Evolutionary conservation across 2,888 invertebrate genomes (phyloP), one percentile per base, ranked within the genome.

Genomic region (Cryptocheilus praepositus): DNA sequence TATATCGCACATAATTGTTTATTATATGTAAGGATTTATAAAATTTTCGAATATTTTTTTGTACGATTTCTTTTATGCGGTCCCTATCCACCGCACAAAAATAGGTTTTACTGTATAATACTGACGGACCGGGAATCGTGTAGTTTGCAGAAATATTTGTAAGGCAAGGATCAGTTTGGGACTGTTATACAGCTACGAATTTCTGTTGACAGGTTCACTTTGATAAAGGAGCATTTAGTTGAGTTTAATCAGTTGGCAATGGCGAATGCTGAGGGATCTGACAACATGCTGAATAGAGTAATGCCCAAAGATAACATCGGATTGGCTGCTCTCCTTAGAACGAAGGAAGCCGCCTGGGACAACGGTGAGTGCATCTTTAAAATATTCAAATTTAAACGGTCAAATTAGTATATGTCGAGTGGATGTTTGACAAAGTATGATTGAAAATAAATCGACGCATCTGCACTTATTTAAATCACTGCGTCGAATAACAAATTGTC

Each of bases 221-320:
- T 99, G 89, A 94, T 98, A 76, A 97, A 97, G 89, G 97, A 99
- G 89, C 96, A 98, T 90, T 92, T 98, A 85, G 96, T 99, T 81
- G 99, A 99, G 91, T 98, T 98, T 91, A 98, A 98, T 90, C 97
- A 98, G 91, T 91, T 99, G 84, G 99, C 99, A 22, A 98, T 99
- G 96, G 97, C 98, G 22, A 98, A 98, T 89, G 98, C 98, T 21
- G 98, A 98, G 86, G 98, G 98, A 56, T 97, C 97, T 55, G 98
- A 99, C 89, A 97, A 98, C 89, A 98, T 98, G 98, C 90, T 98
- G 84, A 98, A 98, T 90, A 92, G 98, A 80, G 99, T 99, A 57
- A 99, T 98, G 98, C 98, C 98, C 61, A 98, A 98, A 88, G 99
- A 99, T 90, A 99, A 99, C 91, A 99, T 99, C 83, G 99, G 98